Percentiles rank a stretch among this genome's conserved stretches.
These are phyloP conservation scores for Eulemur macaco DNA, from an alignment of 2,113 vertebrate genomes.

Conservation along the genomic window DNA sequence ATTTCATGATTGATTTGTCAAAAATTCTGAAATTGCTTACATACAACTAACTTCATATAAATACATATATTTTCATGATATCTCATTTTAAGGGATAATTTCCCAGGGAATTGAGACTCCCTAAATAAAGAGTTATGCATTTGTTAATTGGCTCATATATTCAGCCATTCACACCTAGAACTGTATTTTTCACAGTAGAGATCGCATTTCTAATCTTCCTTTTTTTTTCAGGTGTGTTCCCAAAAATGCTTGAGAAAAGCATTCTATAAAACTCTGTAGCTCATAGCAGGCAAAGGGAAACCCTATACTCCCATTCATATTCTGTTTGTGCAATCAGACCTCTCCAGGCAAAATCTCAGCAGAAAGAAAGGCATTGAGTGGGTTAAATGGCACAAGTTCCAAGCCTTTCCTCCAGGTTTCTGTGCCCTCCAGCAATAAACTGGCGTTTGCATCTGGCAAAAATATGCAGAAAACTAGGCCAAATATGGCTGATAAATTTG, in stretches of 20 bases:
- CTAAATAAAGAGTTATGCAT: not conserved
- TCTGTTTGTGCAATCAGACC: not conserved
- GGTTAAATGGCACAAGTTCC: constrained; percentile 10
- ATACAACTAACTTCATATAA: not conserved
- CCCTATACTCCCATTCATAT: not conserved
- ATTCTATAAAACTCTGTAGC: not conserved
- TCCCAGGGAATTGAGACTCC: not conserved
- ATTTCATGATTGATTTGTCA: constrained; percentile 60
- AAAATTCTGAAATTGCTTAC: constrained; percentile 54
- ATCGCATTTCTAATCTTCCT: not conserved
- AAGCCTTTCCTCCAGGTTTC: constrained; percentile 53
- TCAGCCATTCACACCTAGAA: not conserved
- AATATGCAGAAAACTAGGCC: constrained; percentile 67
- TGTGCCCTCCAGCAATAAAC: constrained; percentile 50
- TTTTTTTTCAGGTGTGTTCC: not conserved
- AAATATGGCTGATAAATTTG: constrained; percentile 56
- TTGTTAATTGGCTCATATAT: not conserved
- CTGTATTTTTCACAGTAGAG: not conserved
- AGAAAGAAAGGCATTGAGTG: not conserved
- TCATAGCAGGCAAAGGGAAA: not conserved
- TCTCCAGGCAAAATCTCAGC: constrained; percentile 33
- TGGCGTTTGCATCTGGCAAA: constrained; percentile 67
- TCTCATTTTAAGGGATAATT: constrained; percentile 22
- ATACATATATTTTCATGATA: not conserved
- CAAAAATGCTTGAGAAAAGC: not conserved